phyloP scores from a whole-genome alignment of 2,888 invertebrate genomes.

The Tipula unca region DNA sequence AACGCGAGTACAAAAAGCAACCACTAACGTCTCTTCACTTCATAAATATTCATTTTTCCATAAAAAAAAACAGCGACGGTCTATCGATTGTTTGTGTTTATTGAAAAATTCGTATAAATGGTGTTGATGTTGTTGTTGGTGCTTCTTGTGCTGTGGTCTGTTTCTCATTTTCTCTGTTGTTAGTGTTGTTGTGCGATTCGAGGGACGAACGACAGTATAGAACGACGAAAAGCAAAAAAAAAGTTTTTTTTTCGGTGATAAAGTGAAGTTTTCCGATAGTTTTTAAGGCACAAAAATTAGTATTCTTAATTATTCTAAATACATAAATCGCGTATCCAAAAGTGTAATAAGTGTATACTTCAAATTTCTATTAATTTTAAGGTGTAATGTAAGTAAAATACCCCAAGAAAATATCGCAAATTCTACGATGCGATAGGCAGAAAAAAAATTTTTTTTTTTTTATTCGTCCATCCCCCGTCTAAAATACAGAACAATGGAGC shows the following conservation, averaged over 20 bases:
- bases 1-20: neutral
- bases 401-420: neutral
- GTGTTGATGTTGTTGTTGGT: neutral
- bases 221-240: neutral
- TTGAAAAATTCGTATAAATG: neutral
- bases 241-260: neutral
- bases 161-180: slow-evolving; percentile 8
- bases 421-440: neutral
- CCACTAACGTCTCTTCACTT: neutral
- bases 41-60: neutral
- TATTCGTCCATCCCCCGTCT: neutral
- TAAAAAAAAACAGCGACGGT: neutral
- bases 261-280: neutral
- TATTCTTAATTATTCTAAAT: neutral
- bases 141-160: neutral
- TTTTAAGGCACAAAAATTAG: neutral
- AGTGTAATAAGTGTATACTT: neutral
- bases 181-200: neutral
- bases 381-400: neutral
- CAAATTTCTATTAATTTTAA: neutral
- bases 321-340: neutral
- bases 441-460: neutral
- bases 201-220: neutral
- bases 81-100: slow-evolving; percentile 18
- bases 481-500: neutral